These are phyloP conservation scores for Psilopsiagon aurifrons DNA, from an alignment of 2,113 vertebrate species.

Conservation along the genomic window DNA sequence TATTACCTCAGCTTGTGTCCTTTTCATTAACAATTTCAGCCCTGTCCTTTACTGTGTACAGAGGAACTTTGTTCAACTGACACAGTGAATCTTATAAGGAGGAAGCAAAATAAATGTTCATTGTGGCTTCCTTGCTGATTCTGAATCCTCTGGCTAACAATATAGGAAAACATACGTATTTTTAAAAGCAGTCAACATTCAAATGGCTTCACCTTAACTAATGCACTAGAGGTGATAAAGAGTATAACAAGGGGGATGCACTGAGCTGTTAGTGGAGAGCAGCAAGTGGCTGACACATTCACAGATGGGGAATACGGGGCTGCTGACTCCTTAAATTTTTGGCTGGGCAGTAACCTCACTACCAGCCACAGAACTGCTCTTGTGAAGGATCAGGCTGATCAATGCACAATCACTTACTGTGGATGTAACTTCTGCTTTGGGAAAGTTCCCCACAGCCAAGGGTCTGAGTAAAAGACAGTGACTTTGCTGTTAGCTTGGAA, in stretches of 20 bases:
- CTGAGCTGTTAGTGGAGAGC: background rate
- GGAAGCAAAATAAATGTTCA: background rate
- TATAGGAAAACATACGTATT: background rate
- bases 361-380: background rate
- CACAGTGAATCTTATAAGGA: background rate
- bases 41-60: background rate
- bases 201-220: background rate
- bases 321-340: background rate
- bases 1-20: background rate
- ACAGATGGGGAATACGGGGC: accelerated
- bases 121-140: background rate
- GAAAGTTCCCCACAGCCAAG: background rate
- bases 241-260: background rate
- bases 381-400: background rate
- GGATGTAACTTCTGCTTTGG: background rate
- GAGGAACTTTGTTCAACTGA: background rate
- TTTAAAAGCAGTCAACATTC: background rate
- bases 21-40: background rate
- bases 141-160: background rate
- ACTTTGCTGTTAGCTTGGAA: background rate
- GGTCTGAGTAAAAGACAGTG: background rate
- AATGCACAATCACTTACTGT: background rate
- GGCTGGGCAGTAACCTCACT: background rate
- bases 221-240: background rate
- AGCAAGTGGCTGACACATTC: background rate